Conservation (phyloP, 2,888 invertebrate species). For the Eledona agricola region DNA sequence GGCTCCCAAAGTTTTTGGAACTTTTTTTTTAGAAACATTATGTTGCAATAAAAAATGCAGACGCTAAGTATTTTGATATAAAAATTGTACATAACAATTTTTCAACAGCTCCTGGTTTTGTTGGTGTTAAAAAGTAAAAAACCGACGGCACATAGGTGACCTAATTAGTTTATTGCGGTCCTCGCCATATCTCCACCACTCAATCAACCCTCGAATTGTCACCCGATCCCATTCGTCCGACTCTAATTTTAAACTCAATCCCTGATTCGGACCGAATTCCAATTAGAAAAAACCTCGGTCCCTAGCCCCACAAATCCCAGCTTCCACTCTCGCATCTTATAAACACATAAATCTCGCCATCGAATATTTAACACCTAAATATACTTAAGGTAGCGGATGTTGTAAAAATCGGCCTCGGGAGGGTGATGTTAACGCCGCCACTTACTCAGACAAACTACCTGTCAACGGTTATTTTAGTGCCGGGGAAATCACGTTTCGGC, state of each 20-base stretch:
- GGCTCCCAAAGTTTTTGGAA: too few species aligned
- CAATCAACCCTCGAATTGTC: background rate
- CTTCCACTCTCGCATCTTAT: constrained; percentile 39
- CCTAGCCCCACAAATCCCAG: too few species aligned
- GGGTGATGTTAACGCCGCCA: constrained; percentile 35
- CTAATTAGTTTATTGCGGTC: constrained; percentile 3
- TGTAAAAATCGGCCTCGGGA: constrained; percentile 44
- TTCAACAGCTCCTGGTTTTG: too few species aligned
- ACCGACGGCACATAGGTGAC: too few species aligned
- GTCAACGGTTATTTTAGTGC: constrained; percentile 42
- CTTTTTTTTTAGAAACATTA: too few species aligned
- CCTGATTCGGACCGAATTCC: constrained; percentile 22
- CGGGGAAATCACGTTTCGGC: constrained; percentile 18
- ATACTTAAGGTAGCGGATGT: constrained; percentile 49
- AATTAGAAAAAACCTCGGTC: constrained; percentile 4
- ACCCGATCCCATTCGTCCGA: constrained; percentile 10
- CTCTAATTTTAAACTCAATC: constrained; percentile 16
- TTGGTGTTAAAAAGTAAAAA: too few species aligned
- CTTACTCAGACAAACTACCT: constrained; percentile 40
- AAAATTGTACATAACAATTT: too few species aligned
- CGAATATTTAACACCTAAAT: constrained; percentile 46
- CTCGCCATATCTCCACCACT: background rate
- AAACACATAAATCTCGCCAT: constrained; percentile 50
- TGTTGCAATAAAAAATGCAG: too few species aligned
- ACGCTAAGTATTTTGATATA: too few species aligned